A percentile compares a stretch with the other conserved stretches of the same genome.
Conservation (phyloP, 2,797 vertebrate species). For the Scomberomorus guttatus region DNA sequence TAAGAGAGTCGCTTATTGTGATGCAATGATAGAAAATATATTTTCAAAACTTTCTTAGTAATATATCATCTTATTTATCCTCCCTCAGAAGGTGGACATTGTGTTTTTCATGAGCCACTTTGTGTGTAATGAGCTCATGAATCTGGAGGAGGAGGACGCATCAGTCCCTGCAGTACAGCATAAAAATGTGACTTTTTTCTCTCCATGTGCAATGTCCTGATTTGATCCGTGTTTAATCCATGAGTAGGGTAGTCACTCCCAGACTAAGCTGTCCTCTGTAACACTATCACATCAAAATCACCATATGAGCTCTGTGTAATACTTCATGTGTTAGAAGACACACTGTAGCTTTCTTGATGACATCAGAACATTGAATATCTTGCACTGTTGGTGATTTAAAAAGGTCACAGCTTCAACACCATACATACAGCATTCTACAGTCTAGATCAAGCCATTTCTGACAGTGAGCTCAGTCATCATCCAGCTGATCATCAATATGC, state of each 20-base stretch:
- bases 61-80: slow-evolving; percentile 25
- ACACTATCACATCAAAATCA: not conserved
- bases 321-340: not conserved
- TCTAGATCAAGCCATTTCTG: not conserved
- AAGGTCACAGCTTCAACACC: not conserved
- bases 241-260: slow-evolving; percentile 1
- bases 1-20: not conserved
- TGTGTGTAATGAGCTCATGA: slow-evolving; percentile 41
- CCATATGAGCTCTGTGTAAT: not conserved
- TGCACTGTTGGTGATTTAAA: not conserved
- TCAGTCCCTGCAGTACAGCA: not conserved
- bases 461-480: not conserved
- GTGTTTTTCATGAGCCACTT: slow-evolving; percentile 16
- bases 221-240: slow-evolving; percentile 24
- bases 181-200: not conserved
- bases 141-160: slow-evolving; percentile 28
- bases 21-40: slow-evolving; percentile 1
- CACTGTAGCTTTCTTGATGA: not conserved
- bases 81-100: slow-evolving; percentile 15
- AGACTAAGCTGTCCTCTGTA: not conserved
- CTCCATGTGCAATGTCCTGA: slow-evolving; percentile 9
- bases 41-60: slow-evolving; percentile 16
- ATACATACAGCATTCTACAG: not conserved
- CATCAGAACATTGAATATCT: not conserved
- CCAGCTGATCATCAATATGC: not conserved